Evolutionary conservation across 64 coral and sea anemone species (phyloP), one percentile per base, ranked within the genome.

Genomic region (Stylophora pistillata): DNA sequence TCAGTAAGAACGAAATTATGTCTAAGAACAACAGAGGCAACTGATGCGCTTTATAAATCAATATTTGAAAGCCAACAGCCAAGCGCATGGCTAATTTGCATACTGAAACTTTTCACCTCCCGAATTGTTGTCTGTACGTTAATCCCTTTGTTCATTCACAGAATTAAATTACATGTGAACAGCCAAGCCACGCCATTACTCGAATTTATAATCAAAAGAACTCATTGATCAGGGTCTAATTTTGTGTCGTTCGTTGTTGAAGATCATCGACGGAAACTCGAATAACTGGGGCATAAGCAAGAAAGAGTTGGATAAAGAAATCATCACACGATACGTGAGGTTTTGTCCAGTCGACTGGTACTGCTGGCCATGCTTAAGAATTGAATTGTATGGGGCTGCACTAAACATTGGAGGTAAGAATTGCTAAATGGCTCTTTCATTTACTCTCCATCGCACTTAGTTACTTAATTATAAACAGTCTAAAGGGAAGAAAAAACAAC

Each of bases 281-380:
- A 74, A 92, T 28, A 76, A 91, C 72, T 27, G 10, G 23, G 63
- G 53, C 13, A 72, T 91, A 70, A 85, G 85, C 16, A 85, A 55
- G 6, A 85, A 75, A 16, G 80, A 85, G 34, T 54, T 91, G 5
- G 78, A 91, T 17, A 55, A 91, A 55, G 78, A 76, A 14, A 53
- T 91, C 0, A 55, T 91, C 30, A 76, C 73, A 23, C 53, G 90
- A 13, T 92, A 58, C 33, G 58, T 92, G 52, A 73, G 74, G 29
- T 77, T 92, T 34, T 78, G 73, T 17, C 90, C 90, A 16, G 81
- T 92, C 4, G 90, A 92, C 12, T 92, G 90, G 90, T 86, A 92
- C 25, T 92, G 82, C 47, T 92, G 82, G 90, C 90, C 90, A 13
- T 86, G 90, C 20, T 0, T 92, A 59, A 34, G 90, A 56, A 64